phyloP scores from a whole-genome alignment of 1,140 invertebrate species.

The Anadara kagoshimensis region DNA sequence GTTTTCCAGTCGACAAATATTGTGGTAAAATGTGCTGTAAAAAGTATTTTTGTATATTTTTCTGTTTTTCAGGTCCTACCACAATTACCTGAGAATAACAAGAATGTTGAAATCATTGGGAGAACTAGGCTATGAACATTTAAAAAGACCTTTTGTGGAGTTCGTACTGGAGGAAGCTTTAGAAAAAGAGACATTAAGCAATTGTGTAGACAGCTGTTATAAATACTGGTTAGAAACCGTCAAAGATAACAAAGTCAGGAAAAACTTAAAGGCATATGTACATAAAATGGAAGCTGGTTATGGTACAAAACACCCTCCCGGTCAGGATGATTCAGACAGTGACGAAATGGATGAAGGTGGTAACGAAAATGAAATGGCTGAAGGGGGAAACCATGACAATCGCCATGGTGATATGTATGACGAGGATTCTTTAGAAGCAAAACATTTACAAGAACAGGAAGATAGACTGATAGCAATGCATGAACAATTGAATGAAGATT shows the following conservation, averaged over 20 bases:
- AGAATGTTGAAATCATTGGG: constrained; percentile 66
- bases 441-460: not conserved
- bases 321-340: not conserved
- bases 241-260: constrained; percentile 50
- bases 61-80: constrained; percentile 52
- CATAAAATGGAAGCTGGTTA: constrained; percentile 29
- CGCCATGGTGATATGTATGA: not conserved
- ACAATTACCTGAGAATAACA: constrained; percentile 66
- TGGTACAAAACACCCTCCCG: not conserved
- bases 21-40: no score
- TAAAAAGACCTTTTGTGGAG: constrained; percentile 56
- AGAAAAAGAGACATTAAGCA: constrained; percentile 41
- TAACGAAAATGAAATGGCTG: not conserved
- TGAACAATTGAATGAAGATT: not conserved
- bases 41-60: not conserved
- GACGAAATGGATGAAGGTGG: not conserved
- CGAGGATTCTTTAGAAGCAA: not conserved
- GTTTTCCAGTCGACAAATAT: no score
- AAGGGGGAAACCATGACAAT: not conserved
- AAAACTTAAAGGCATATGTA: constrained; percentile 39
- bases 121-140: constrained; percentile 62
- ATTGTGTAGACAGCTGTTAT: constrained; percentile 49
- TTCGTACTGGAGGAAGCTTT: constrained; percentile 61
- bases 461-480: constrained; percentile 3
- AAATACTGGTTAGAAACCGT: constrained; percentile 63